Base-by-base conservation (phyloP, 2,888 invertebrate species). In the Drosophila eohydei region DNA sequence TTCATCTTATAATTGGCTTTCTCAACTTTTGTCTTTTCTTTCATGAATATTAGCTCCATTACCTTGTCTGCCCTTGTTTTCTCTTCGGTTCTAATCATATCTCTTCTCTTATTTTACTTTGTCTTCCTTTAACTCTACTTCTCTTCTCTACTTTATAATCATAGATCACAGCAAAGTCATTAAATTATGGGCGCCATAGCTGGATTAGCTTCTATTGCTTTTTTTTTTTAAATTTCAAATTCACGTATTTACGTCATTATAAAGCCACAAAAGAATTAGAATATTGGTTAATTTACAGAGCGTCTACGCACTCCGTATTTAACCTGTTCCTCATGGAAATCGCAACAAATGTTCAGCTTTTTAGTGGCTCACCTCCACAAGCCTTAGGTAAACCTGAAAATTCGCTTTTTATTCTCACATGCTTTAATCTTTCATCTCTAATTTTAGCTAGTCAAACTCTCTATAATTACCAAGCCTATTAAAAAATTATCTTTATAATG, bases 341-440 rank as follows among this genome's bases (percentile, higher is more conserved):
- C 16, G 4, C 4, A 4, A 2, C n/a, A 34, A 21, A 11, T 28
- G 28, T 6, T 28, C 3, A 16, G 7, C 14, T 44, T n/a, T 26
- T 44, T 44, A 32, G 57, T 58, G n/a, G 57, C 28, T 46, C 36
- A 57, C 46, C 57, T 58, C 57, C 21, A 28, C 4, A 8, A 46
- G 46, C 36, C 16, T 16, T 28, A 46, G 48, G 21, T 30, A 48
- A 48, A 48, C 30, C 48, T 48, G 38, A 57, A 57, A 36, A 34
- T 16, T 32, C 40, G 11, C 30, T 26, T 52, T 21, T 32, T 11
- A 11, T 54, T 48, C 30, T 6, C 58, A 38, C 38, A 30, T 7
- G 28, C 26, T 2, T 8, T 21, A 26, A n/a, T 36, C 16, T 48
- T 1, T 1, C 16, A 21, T 64, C 8, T 48, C 28, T 40, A 34